Evolutionary conservation across 2,113 vertebrate genomes (phyloP).

Genomic region (Petaurus breviceps): DNA sequence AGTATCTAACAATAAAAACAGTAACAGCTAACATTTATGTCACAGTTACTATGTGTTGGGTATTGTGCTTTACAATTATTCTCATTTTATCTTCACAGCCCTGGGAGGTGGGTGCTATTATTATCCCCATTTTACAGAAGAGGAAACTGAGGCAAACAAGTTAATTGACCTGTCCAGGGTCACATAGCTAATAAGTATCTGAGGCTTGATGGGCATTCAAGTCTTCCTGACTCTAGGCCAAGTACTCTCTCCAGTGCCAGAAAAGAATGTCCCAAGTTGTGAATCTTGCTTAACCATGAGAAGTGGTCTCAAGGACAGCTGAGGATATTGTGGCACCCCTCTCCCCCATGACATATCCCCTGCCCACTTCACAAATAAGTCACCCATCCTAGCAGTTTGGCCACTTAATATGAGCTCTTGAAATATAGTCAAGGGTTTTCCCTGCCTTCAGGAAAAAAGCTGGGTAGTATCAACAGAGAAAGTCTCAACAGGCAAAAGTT

Average conservation of each 20-base stretch:
- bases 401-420: not conserved
- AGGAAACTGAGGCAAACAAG: not conserved
- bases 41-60: too few species aligned
- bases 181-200: not conserved
- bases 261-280: not conserved
- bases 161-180: not conserved
- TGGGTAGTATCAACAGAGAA: not conserved
- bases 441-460: not conserved
- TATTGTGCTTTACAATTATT: not conserved
- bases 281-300: not conserved
- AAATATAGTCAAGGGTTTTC: not conserved
- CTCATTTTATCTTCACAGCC: not conserved
- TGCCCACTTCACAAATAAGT: not conserved
- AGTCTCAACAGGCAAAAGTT: not conserved
- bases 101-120: not conserved
- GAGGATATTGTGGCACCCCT: not conserved
- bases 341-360: not conserved
- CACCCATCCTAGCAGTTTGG: not conserved
- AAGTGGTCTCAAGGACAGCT: not conserved
- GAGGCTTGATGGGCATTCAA: not conserved
- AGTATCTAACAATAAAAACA: not conserved
- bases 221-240: not conserved
- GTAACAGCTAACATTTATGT: not conserved
- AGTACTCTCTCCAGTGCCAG: not conserved
- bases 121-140: not conserved